Evolutionary conservation across 2,797 vertebrate genomes (phyloP).

Genomic region (Sarcoramphus papa): DNA sequence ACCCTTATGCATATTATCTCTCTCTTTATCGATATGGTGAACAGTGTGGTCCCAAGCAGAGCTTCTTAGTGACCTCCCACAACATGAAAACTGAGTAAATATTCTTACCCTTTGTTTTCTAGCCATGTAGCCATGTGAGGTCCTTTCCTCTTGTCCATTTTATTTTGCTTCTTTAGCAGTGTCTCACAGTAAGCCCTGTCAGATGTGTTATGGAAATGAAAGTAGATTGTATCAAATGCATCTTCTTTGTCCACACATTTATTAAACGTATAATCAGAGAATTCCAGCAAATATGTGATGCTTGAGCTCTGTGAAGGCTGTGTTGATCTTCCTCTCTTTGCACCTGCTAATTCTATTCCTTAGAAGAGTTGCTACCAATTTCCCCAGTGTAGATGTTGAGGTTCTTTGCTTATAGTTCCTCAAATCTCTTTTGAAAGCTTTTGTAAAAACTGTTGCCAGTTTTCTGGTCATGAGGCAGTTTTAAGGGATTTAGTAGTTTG

Average conservation of each 20-base stretch:
- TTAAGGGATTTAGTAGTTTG: neutral
- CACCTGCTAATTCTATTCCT: neutral
- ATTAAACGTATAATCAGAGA: neutral
- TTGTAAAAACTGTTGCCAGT: neutral
- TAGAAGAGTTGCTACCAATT: neutral
- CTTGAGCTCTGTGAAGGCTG: neutral
- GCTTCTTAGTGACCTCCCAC: neutral
- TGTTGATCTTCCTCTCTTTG: neutral
- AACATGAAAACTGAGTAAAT: neutral
- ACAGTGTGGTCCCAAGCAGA: neutral
- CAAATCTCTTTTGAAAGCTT: neutral
- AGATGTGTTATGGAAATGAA: neutral
- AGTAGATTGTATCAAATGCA: neutral
- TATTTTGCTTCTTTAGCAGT: neutral
- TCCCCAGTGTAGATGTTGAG: neutral
- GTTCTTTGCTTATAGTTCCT: neutral
- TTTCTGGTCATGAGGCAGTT: neutral
- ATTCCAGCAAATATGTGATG: neutral
- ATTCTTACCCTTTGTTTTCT: neutral
- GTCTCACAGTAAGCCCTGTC: neutral
- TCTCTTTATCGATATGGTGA: neutral
- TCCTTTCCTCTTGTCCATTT: neutral
- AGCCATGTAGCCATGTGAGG: neutral
- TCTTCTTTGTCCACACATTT: neutral
- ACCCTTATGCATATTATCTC: neutral